Base-by-base conservation (phyloP, 92 coral and sea anemone species). In the Diadumene lineata region DNA sequence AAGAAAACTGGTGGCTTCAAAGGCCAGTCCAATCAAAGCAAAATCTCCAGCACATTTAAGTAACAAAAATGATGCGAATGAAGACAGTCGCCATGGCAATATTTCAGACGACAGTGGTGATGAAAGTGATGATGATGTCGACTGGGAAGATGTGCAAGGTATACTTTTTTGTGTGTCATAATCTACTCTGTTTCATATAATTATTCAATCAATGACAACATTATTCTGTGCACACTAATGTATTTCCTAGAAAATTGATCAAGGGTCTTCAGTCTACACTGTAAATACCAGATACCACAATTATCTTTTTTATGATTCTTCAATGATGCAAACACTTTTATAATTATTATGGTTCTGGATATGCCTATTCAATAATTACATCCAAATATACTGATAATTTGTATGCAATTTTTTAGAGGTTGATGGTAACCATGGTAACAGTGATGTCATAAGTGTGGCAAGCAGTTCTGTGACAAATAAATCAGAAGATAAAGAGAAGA, bases 61-160 rank as follows among this genome's bases (percentile, higher is more conserved):
- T 4, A 13, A 38, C 6, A 13, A 38, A 4, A 38, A 38, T 38
- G 13, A 4, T 38, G 60, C 13, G 26, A 58, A 10, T 10, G 4
- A 58, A 58, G 64, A 25, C 64, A 1, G 64, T 38, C 7, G 6
- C 6, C 48, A 23, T 58, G 31, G 2, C 2, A 6, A 28, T 30
- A 1, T 11, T n/a, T n/a, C n/a, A n/a, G n/a, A n/a, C 15, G 68
- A 62, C 43, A 63, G 70, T 43, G 70, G 79, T 34, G 70, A 62
- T 60, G 82, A 78, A 28, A 78, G 83, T 64, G 90, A 84, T 21
- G 86, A 82, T 31, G 88, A 69, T 1, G 79, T 90, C 56, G 93
- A 84, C 22, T 92, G 97, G 97, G 97, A 92, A 79, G 97, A 92
- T 66, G 97, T 92, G 17, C 89, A 86, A 63, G 97, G 97, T 88